Evolutionary conservation across 2,113 vertebrate genomes (phyloP).

Genomic region (Hystrix cristata): DNA sequence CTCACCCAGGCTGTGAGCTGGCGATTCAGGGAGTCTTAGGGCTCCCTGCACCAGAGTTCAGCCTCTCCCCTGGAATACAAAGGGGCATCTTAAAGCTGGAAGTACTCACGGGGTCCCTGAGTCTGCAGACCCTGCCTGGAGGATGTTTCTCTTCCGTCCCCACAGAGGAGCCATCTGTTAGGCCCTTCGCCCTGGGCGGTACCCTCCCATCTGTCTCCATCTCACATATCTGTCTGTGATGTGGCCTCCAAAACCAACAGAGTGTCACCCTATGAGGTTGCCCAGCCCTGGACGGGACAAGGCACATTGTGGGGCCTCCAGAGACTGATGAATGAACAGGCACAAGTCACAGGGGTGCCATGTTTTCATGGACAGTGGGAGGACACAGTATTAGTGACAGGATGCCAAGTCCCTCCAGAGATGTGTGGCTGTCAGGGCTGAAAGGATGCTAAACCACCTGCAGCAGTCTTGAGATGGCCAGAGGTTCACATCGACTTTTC

Average conservation of each 20-base stretch:
- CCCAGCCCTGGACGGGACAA: not conserved
- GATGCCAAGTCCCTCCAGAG: not conserved
- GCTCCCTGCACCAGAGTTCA: too few relatives aligned
- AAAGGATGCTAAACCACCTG: not conserved
- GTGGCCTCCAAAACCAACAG: not conserved
- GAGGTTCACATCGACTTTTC: too few relatives aligned
- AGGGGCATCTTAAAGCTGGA: not conserved
- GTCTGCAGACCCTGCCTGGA: too few relatives aligned
- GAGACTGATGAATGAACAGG: fast-evolving
- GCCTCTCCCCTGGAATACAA: fast-evolving
- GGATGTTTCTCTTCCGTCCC: not conserved
- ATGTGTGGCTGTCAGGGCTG: not conserved
- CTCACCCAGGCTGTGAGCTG: not conserved
- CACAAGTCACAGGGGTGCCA: fast-evolving
- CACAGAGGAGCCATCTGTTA: not conserved
- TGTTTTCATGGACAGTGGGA: fast-evolving
- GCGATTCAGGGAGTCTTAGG: too few relatives aligned
- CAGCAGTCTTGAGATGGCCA: not conserved
- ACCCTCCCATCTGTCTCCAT: not conserved
- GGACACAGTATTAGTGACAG: too few relatives aligned
- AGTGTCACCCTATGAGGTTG: not conserved
- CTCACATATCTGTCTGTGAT: too few relatives aligned
- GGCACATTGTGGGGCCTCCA: fast-evolving
- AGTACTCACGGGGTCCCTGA: too few relatives aligned
- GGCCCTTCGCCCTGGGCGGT: too few relatives aligned